phyloP scores from a whole-genome alignment of 2,797 vertebrate genomes.

The Furcifer pardalis region DNA sequence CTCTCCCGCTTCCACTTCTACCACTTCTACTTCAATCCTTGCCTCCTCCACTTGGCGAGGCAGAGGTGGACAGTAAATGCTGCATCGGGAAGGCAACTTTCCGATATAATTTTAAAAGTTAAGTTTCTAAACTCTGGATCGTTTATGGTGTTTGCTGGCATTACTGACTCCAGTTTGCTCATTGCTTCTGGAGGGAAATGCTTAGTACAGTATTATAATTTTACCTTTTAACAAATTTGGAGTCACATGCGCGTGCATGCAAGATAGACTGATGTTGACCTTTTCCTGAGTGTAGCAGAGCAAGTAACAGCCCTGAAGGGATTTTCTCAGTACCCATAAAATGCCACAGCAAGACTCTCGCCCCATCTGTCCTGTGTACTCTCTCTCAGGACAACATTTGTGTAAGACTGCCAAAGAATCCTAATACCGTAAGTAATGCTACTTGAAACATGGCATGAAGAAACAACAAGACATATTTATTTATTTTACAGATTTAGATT shows the following conservation, averaged over 20 bases:
- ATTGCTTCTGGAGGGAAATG: background rate
- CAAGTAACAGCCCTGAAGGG: conserved; percentile 69
- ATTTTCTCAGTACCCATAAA: conserved; percentile 73
- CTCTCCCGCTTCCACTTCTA: too few relatives aligned
- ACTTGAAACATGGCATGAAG: conserved; percentile 48
- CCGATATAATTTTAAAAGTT: background rate
- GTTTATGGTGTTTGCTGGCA: background rate
- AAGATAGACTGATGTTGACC: conserved; percentile 55
- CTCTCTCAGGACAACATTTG: conserved; percentile 59
- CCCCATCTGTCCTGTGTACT: conserved; percentile 65
- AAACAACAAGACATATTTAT: background rate
- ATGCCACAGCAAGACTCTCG: conserved; percentile 63
- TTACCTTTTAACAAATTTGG: conserved; percentile 38
- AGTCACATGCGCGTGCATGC: background rate
- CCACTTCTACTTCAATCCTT: too few relatives aligned
- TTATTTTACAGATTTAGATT: conserved; percentile 45
- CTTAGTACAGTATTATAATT: conserved; percentile 38
- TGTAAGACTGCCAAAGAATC: conserved; percentile 48
- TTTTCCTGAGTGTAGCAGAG: conserved; percentile 66
- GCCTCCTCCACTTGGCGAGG: too few relatives aligned
- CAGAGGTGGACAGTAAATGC: too few relatives aligned
- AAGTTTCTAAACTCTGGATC: background rate
- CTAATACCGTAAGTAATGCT: conserved; percentile 50
- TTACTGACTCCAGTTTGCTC: background rate
- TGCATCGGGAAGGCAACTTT: too few relatives aligned